A percentile compares a stretch with the other conserved stretches of the same genome.
Evolutionary conservation across 1,140 invertebrate genomes (phyloP).

Genomic region (Drosophila funebris): DNA sequence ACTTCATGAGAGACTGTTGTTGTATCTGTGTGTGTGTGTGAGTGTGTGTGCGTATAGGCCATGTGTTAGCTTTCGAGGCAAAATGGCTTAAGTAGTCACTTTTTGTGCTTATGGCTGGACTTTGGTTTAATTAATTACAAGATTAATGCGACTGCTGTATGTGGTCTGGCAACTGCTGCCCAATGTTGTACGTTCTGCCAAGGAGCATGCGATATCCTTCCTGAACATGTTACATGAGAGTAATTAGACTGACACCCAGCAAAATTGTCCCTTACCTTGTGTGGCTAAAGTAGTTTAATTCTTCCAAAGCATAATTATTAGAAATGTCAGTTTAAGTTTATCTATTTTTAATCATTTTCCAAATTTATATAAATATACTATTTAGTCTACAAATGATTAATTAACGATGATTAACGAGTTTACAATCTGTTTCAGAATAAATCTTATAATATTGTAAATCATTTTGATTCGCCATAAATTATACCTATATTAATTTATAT

Average conservation of each 20-base stretch:
- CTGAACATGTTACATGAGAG: conserved; percentile 50
- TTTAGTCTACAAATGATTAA: no score
- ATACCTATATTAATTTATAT: no score
- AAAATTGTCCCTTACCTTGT: conserved; percentile 53
- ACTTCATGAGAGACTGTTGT: conserved; percentile 18
- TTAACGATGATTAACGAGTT: no score
- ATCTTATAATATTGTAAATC: no score
- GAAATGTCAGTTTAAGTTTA: no score
- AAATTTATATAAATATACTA: no score
- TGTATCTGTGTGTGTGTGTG: neutral
- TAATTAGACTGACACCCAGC: conserved; percentile 65
- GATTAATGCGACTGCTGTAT: conserved; percentile 65
- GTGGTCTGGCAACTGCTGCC: conserved; percentile 49
- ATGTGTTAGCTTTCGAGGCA: conserved; percentile 74
- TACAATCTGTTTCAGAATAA: no score
- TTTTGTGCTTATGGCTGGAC: conserved; percentile 80
- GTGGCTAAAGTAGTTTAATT: neutral
- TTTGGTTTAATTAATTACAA: conserved; percentile 82
- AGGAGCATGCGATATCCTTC: conserved; percentile 45
- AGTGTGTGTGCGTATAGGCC: conserved; percentile 38
- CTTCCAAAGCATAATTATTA: no score
- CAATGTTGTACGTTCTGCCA: conserved; percentile 36
- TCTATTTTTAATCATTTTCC: no score
- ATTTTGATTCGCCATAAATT: no score
- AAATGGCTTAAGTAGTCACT: conserved; percentile 82